Percentiles rank a stretch among this genome's conserved stretches.
Evolutionary conservation across 2,797 vertebrate genomes (phyloP).

Genomic region (Serranus cabrilla): DNA sequence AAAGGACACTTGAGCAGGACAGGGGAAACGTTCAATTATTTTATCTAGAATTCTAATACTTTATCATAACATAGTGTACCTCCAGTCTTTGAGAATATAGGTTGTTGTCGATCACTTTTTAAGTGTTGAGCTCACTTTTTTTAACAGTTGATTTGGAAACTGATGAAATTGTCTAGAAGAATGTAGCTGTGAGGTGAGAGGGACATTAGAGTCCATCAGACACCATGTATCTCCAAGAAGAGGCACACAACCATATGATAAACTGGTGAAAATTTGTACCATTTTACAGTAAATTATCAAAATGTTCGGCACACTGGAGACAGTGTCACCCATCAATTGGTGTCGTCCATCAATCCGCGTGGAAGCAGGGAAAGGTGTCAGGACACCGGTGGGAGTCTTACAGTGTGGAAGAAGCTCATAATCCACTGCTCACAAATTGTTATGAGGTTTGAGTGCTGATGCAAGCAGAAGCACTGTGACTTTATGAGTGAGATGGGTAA

Average conservation of each 20-base stretch:
- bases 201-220: constrained; percentile 13
- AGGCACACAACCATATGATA: neutral
- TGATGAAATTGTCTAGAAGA: neutral
- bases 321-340: constrained; percentile 31
- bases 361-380: constrained; percentile 53
- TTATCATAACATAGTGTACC: neutral
- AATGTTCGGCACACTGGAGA: constrained; percentile 19
- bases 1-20: neutral
- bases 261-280: constrained; percentile 18
- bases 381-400: constrained; percentile 59
- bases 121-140: neutral
- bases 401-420: constrained; percentile 76
- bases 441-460: constrained; percentile 78
- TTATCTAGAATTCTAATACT: neutral
- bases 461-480: constrained; percentile 66
- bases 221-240: constrained; percentile 29
- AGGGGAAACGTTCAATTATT: neutral
- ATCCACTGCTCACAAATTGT: constrained; percentile 83
- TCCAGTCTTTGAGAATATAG: neutral
- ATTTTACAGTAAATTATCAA: constrained; percentile 50
- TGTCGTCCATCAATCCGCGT: constrained; percentile 14
- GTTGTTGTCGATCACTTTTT: neutral
- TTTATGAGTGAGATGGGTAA: constrained; percentile 68
- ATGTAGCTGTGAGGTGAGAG: constrained; percentile 3
- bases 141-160: neutral